Base-by-base conservation (phyloP, 2,797 vertebrate species). In the Lutjanus argentimaculatus region DNA sequence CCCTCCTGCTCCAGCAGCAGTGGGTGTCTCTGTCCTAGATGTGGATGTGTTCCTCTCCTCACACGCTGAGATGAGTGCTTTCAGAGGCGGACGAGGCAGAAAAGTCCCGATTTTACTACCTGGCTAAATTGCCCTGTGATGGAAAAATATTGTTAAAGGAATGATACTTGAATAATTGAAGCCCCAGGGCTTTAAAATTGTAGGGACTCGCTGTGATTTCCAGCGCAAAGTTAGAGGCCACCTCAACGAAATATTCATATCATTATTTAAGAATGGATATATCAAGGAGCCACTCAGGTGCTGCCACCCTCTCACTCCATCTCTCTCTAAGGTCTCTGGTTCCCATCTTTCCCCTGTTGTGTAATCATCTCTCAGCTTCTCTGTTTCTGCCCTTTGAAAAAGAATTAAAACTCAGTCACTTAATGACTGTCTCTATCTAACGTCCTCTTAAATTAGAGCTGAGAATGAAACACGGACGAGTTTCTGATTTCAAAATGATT, bases 71-170 rank as follows among this genome's bases (percentile, higher is more conserved):
- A 90, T 90, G 91, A 94, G 93, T 93, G 95, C 92, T 95, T 92
- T 93, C 90, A 92, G 85, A 83, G 81, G 88, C 81, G 80, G 83
- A 89, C 48, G 19, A 83, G 80, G 80, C 84, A 84, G 90, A 84
- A 80, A 82, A 88, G 87, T 82, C 89, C 79, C 51, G 14, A 80
- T 86, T 85, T 84, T 88, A 88, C 93, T 90, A 95, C 89, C 92
- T 93, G 92, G 83, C 87, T 91, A 93, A 94, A 94, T 94, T 87
- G 89, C 91, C 85, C 85, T 16, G 82, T 95, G 95, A 96, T 96
- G 96, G 95, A 96, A 96, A 95, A 96, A 95, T 94, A 96, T 93
- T 96, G 96, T 96, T 89, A 85, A 80, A 85, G 92, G 94, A 95
- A 92, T 88, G 80, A 93, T 85, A 89, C 84, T 85, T 96, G 93